Evolutionary conservation across 2,797 vertebrate genomes (phyloP).

Genomic region (Xenops minutus): DNA sequence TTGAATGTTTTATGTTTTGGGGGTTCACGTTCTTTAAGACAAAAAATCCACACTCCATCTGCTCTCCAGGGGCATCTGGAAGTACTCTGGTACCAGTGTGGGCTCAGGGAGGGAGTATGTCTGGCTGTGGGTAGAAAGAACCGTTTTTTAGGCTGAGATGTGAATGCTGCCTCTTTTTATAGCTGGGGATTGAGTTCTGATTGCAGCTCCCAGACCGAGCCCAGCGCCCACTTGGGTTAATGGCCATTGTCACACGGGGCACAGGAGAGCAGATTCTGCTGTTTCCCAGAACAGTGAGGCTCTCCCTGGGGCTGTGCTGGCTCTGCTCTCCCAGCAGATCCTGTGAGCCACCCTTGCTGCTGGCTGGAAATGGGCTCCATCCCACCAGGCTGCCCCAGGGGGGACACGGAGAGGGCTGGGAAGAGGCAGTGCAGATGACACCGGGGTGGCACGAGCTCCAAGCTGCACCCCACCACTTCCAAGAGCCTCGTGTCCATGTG

Average conservation of each 20-base stretch:
- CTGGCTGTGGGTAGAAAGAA: not conserved
- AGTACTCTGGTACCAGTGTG: not conserved
- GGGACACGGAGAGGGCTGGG: no score
- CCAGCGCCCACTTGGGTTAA: not conserved
- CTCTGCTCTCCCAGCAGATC: not conserved
- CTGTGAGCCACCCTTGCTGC: not conserved
- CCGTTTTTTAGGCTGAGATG: not conserved
- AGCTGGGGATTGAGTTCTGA: not conserved
- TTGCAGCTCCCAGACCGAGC: not conserved
- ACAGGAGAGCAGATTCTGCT: not conserved
- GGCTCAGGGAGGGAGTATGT: not conserved
- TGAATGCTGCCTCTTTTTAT: not conserved
- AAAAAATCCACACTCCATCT: not conserved
- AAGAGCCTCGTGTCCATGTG: no score
- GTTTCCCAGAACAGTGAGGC: not conserved
- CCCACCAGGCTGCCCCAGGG: no score
- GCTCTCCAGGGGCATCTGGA: accelerated
- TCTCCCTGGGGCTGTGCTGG: not conserved
- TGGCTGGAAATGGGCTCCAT: not conserved
- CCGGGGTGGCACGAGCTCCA: no score
- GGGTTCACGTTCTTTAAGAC: not conserved
- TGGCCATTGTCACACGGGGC: not conserved
- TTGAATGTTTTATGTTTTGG: not conserved
- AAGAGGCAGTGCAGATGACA: no score
- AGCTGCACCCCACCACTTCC: not conserved